These are phyloP conservation scores for Atta texana DNA, from an alignment of 1,140 invertebrate genomes.

Conservation along the genomic window DNA sequence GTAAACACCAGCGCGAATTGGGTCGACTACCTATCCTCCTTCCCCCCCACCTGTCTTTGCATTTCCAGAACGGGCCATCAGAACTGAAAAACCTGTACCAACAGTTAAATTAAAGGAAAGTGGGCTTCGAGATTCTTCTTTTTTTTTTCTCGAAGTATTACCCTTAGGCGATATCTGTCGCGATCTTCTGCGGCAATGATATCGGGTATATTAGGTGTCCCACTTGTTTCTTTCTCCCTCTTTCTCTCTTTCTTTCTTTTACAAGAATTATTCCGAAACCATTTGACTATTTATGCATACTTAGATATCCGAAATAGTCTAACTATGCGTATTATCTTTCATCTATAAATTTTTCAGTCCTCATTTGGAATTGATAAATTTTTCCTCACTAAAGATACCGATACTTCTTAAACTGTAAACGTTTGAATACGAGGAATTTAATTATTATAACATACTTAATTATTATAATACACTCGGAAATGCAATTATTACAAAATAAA, in stretches of 20 bases:
- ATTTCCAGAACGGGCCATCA: constrained; percentile 11
- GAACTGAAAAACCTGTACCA: constrained; percentile 51
- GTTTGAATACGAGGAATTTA: background rate
- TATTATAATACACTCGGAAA: background rate
- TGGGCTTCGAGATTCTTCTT: constrained; percentile 18
- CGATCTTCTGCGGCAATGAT: background rate
- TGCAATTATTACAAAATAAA: background rate
- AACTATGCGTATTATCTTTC: background rate
- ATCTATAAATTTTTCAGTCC: background rate
- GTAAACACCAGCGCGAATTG: constrained; percentile 64
- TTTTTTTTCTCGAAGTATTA: constrained; percentile 17
- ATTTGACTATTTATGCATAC: constrained; percentile 6
- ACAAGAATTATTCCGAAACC: background rate
- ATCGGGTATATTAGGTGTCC: background rate
- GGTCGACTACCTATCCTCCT: constrained; percentile 55
- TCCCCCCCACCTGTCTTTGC: constrained; percentile 9
- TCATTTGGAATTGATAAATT: background rate
- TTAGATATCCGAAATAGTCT: background rate
- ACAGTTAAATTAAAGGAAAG: constrained; percentile 66
- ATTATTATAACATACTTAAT: too few relatives aligned
- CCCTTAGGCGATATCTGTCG: constrained; percentile 19
- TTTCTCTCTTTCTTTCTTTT: background rate
- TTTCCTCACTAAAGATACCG: background rate
- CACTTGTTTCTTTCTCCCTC: background rate
- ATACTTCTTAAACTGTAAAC: background rate